Evolutionary conservation across 1,140 invertebrate genomes (phyloP), one percentile per base, ranked within the genome.

Genomic region (Rhopalosiphum padi): DNA sequence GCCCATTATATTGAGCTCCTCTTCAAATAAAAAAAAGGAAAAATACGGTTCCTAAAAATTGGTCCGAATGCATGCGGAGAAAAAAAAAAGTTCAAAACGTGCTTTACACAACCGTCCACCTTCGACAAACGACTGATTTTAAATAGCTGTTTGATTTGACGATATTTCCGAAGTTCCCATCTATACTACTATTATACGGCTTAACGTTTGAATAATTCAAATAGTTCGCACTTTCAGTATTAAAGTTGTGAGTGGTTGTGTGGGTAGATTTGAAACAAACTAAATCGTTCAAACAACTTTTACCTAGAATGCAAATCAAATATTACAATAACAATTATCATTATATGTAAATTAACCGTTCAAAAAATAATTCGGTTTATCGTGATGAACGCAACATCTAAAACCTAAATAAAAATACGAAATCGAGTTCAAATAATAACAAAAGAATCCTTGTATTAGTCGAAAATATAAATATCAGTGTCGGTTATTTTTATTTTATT

Each of bases 151-250:
- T 77, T 77, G 30, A 77, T 15, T n/a, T 15, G 60, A n/a, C 2
- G 60, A 77, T 77, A 77, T 77, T n/a, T 77, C 15, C 4, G 23
- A 77, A 18, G 30, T 77, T n/a, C 4, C 4, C 11, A 5, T 77
- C 30, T 60, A 15, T 11, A 4, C 0, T 2, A n/a, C 60, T 77
- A n/a, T 77, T 77, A 35, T 18, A 77, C 30, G 15, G 60, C n/a
- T n/a, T n/a, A 77, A 77, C 15, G 60, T n/a, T 77, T 77, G 60
- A 77, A 77, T 77, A 77, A 77, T 77, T 77, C 60, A 77, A 77
- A 77, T n/a, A 77, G 60, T 77, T 77, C n/a, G 30, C 60, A 35
- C 30, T 77, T 77, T 77, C 30, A 4, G 60, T 77, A 21, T 77
- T 77, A n/a, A 77, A 77, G 30, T 35, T 77, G 30, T 77, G 0